Evolutionary conservation across 1,140 invertebrate species (phyloP).

Genomic region (Magallana ariakensis): DNA sequence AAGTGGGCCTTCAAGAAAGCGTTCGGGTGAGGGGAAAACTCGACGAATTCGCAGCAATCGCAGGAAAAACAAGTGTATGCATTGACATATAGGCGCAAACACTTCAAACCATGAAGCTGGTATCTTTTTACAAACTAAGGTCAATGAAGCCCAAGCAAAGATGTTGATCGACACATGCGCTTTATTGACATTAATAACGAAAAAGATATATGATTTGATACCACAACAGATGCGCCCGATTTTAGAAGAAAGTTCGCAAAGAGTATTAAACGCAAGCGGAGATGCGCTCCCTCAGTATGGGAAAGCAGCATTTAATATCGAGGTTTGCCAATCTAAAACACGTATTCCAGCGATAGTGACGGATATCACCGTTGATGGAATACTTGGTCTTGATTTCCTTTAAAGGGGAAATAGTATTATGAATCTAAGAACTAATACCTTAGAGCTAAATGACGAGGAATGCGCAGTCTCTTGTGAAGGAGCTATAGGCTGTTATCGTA

Average conservation of each 20-base stretch:
- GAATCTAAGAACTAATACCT: neutral
- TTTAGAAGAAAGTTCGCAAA: neutral
- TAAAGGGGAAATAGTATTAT: neutral
- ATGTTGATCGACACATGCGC: slow-evolving; percentile 35
- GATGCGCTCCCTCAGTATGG: neutral
- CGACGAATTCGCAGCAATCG: too few species aligned
- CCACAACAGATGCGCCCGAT: too few species aligned
- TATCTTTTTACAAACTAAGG: neutral
- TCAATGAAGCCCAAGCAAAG: slow-evolving; percentile 20
- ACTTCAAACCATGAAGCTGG: neutral
- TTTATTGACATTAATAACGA: neutral
- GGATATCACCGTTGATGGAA: slow-evolving; percentile 20
- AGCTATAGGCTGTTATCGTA: too few species aligned
- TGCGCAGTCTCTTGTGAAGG: neutral
- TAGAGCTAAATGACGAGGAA: neutral
- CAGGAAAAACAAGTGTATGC: too few species aligned
- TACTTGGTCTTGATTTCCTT: slow-evolving; percentile 17
- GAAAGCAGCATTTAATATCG: neutral
- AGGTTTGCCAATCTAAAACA: neutral
- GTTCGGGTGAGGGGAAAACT: too few species aligned
- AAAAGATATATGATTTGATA: neutral
- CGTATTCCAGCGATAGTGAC: neutral
- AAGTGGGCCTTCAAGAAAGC: neutral
- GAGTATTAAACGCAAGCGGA: neutral
- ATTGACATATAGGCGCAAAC: neutral